phyloP scores from a whole-genome alignment of 2,888 invertebrate species.

The Scotopteryx bipunctaria region DNA sequence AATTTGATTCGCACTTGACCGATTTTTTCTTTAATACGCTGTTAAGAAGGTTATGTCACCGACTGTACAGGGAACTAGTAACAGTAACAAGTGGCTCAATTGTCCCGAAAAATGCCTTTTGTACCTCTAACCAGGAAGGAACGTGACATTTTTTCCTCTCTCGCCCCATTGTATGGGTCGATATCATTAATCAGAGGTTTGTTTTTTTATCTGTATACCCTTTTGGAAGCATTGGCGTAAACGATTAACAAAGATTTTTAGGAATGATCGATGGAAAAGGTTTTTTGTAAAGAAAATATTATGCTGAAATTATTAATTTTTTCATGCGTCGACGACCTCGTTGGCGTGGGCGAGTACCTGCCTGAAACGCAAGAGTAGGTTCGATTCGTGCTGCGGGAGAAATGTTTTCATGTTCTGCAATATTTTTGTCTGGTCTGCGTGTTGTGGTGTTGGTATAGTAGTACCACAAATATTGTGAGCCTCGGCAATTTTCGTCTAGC shows the following conservation, averaged over 20 bases:
- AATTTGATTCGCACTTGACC: too few relatives aligned
- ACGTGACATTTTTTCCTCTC: conserved; percentile 25
- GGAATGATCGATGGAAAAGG: conserved; percentile 20
- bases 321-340: too few relatives aligned
- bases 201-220: conserved; percentile 12
- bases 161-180: conserved; percentile 12
- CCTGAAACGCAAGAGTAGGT: too few relatives aligned
- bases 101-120: conserved; percentile 33
- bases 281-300: neutral
- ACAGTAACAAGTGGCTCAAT: conserved; percentile 37
- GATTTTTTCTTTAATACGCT: neutral
- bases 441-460: too few relatives aligned
- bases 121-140: conserved; percentile 20
- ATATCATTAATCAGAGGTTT: conserved; percentile 30
- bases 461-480: too few relatives aligned
- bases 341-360: too few relatives aligned
- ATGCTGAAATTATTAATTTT: too few relatives aligned
- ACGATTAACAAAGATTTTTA: conserved; percentile 25
- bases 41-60: neutral
- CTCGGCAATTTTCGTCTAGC: too few relatives aligned
- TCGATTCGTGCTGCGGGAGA: too few relatives aligned
- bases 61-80: conserved; percentile 12
- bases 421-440: too few relatives aligned
- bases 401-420: too few relatives aligned
- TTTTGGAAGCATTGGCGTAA: neutral